Conservation (phyloP, 2,797 vertebrate genomes). For the Liasis olivaceus region DNA sequence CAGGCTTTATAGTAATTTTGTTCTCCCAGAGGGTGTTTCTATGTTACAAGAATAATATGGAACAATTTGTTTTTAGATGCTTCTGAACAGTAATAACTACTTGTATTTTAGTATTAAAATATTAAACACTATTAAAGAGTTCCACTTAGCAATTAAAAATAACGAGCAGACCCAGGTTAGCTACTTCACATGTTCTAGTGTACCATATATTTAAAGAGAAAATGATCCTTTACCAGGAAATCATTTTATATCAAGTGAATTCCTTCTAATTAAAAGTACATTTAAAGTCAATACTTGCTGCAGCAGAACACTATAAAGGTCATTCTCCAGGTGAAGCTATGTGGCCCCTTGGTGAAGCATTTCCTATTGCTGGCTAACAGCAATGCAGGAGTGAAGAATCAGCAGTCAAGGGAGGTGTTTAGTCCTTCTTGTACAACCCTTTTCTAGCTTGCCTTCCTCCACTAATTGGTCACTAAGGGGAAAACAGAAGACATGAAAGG, state of each 20-base stretch:
- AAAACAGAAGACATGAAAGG: neutral
- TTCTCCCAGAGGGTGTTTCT: too few species aligned
- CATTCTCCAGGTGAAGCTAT: neutral
- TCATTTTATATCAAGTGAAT: neutral
- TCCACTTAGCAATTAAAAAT: neutral
- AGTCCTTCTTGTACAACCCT: neutral
- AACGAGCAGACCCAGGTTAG: neutral
- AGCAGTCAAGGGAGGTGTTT: neutral
- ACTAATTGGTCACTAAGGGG: neutral
- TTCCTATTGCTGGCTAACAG: neutral
- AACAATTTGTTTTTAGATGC: neutral
- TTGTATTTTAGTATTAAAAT: neutral
- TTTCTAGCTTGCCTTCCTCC: neutral
- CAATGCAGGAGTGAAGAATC: neutral
- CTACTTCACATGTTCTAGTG: neutral
- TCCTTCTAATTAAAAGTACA: neutral
- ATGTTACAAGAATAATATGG: neutral
- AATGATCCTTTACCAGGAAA: neutral
- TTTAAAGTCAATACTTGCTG: neutral
- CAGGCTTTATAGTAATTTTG: neutral
- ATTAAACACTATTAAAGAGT: neutral
- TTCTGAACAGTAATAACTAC: neutral
- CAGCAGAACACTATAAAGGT: neutral
- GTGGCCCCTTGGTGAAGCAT: neutral
- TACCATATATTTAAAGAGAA: constrained; percentile 2